Percentiles rank a stretch among this genome's conserved stretches.
These are phyloP conservation scores for Dascillus cervinus DNA, from an alignment of 2,888 invertebrate species.

Conservation along the genomic window DNA sequence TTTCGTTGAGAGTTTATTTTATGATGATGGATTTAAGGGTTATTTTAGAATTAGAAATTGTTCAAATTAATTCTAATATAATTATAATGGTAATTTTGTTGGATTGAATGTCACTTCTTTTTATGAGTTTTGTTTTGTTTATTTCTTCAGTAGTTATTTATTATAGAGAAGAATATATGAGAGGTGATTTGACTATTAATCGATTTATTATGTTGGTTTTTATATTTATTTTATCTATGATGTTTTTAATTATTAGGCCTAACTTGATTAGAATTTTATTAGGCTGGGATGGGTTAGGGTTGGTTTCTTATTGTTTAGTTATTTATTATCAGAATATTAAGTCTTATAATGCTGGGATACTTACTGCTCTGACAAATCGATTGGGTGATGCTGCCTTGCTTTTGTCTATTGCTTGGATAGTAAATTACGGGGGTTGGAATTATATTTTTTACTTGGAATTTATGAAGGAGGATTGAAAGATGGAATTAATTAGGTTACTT, in stretches of 20 bases:
- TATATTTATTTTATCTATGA: constrained; percentile 60
- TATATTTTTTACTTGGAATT: constrained; percentile 38
- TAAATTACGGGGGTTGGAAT: constrained; percentile 34
- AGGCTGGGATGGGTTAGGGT: constrained; percentile 66
- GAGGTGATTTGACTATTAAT: constrained; percentile 47
- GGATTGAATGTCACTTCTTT: constrained; percentile 57
- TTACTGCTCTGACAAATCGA: constrained; percentile 66
- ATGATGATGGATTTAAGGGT: constrained; percentile 41
- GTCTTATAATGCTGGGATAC: constrained; percentile 62
- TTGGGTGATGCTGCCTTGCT: constrained; percentile 64
- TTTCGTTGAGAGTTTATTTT: constrained; percentile 38
- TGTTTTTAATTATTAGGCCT: constrained; percentile 59
- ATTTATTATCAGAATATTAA: constrained; percentile 63
- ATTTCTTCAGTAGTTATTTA: constrained; percentile 60
- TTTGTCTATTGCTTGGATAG: constrained; percentile 38
- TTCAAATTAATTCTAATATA: constrained; percentile 44
- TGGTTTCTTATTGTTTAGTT: constrained; percentile 65
- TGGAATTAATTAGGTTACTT: constrained; percentile 22
- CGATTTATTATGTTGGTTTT: constrained; percentile 59
- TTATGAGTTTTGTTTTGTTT: constrained; percentile 56
- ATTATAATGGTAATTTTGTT: constrained; percentile 51
- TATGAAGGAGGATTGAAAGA: constrained; percentile 42
- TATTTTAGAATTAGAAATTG: constrained; percentile 50
- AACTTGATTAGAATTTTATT: constrained; percentile 64
- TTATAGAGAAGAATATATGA: constrained; percentile 59